These are phyloP conservation scores for Sciurus vulgaris DNA, from an alignment of 2,797 vertebrate genomes.

Conservation along the genomic window DNA sequence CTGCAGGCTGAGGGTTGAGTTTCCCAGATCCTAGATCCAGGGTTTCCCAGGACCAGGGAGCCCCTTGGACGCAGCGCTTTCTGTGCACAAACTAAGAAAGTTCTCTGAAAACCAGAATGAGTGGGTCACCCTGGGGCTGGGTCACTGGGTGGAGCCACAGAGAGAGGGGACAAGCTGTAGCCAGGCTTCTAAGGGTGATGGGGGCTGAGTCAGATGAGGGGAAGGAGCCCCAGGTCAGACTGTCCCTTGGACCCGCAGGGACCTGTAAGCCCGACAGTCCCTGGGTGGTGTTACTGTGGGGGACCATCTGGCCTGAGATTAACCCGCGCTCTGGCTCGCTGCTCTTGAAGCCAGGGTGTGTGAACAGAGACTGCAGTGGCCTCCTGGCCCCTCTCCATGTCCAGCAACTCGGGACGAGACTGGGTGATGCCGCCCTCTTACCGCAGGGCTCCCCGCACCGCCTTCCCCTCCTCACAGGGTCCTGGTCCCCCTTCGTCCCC, in stretches of 20 bases:
- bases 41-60: too few species aligned
- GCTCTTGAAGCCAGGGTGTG: neutral
- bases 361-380: neutral
- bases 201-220: accelerated
- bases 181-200: accelerated
- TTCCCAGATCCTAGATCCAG: too few species aligned
- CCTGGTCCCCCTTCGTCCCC: neutral
- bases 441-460: neutral
- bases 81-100: neutral
- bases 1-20: neutral
- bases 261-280: neutral
- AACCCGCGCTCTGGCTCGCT: neutral
- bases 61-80: neutral
- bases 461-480: neutral
- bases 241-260: too few species aligned
- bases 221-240: too few species aligned
- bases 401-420: neutral
- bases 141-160: accelerated
- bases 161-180: neutral
- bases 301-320: neutral
- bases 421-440: accelerated
- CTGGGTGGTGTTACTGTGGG: accelerated
- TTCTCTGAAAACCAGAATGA: accelerated
- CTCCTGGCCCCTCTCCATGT: accelerated
- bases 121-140: too few species aligned